Evolutionary conservation across 2,888 invertebrate genomes (phyloP).

Genomic region (Seira musarum): DNA sequence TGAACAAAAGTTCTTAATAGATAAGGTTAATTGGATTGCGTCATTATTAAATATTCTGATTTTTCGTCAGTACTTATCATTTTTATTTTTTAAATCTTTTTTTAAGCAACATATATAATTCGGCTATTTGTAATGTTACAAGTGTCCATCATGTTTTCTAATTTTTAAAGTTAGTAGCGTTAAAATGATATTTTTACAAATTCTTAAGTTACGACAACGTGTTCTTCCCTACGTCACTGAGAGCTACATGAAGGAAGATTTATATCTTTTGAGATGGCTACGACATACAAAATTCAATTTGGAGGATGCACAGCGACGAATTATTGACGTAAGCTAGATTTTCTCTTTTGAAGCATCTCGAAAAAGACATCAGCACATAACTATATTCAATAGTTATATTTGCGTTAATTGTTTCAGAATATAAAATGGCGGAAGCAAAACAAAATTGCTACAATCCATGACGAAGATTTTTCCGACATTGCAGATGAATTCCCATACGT

Average conservation of each 20-base stretch:
- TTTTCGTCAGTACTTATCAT: too few species aligned
- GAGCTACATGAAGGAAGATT: conserved; percentile 47
- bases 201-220: conserved; percentile 33
- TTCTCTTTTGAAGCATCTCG: too few species aligned
- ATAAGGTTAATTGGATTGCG: conserved; percentile 49
- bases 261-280: conserved; percentile 32
- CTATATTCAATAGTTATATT: too few species aligned
- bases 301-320: conserved; percentile 19
- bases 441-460: conserved; percentile 35
- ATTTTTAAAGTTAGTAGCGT: too few species aligned
- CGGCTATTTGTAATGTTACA: too few species aligned
- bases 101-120: too few species aligned
- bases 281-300: conserved; percentile 38
- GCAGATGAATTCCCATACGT: conserved; percentile 29
- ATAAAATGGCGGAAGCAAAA: conserved; percentile 46
- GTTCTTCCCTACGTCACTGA: conserved; percentile 27
- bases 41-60: too few species aligned
- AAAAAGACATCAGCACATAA: too few species aligned
- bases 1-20: conserved; percentile 33
- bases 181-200: too few species aligned
- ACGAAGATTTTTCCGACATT: conserved; percentile 41
- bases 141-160: too few species aligned
- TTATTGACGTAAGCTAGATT: conserved; percentile 30
- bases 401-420: conserved; percentile 15
- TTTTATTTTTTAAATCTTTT: too few species aligned